These are phyloP conservation scores for Scolopax rusticola DNA, from an alignment of 2,797 vertebrate species.

Conservation along the genomic window DNA sequence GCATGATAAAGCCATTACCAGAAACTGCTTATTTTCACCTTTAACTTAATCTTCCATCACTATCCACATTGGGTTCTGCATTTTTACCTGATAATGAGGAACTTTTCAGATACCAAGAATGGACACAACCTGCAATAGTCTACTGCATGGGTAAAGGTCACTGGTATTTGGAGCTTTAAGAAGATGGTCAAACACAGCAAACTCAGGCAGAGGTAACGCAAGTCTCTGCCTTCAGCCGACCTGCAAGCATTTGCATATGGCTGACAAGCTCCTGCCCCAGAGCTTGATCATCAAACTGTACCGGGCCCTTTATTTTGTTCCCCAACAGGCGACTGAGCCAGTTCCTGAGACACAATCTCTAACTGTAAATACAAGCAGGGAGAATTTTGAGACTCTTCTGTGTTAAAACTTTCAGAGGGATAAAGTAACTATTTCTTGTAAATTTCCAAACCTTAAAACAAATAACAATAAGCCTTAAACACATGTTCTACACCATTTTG, in stretches of 20 bases:
- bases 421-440: neutral
- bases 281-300: neutral
- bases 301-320: neutral
- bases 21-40: neutral
- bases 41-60: neutral
- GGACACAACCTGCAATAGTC: neutral
- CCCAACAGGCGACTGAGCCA: neutral
- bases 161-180: neutral
- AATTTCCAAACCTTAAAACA: neutral
- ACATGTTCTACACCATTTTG: rapidly evolving
- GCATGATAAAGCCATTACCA: neutral
- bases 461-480: neutral
- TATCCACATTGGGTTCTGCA: neutral
- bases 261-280: neutral
- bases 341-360: neutral
- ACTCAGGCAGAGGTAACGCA: neutral
- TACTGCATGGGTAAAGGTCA: neutral
- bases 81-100: neutral
- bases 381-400: neutral
- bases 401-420: neutral
- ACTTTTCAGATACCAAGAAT: neutral
- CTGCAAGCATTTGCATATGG: neutral
- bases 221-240: neutral
- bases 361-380: neutral
- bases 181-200: neutral